These are phyloP conservation scores for Piprites chloris DNA, from an alignment of 2,113 vertebrate species.

Conservation along the genomic window DNA sequence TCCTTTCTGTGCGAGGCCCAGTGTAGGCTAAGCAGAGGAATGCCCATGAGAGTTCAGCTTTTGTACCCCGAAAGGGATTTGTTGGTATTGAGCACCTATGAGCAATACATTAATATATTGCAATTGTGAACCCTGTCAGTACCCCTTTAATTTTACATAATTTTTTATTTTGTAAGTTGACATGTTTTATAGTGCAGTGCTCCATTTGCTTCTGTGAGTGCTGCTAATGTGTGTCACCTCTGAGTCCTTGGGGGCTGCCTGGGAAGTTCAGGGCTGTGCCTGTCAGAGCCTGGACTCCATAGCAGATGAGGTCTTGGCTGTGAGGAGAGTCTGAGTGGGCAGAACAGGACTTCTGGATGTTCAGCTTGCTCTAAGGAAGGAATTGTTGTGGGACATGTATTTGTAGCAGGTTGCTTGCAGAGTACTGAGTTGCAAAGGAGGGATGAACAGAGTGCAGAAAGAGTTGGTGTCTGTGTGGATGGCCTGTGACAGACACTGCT, in stretches of 20 bases:
- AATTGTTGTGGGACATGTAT: neutral
- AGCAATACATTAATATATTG: neutral
- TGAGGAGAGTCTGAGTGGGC: neutral
- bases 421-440: neutral
- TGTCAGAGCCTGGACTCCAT: rapidly evolving
- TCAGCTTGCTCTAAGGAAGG: neutral
- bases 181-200: neutral
- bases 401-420: neutral
- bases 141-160: neutral
- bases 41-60: neutral
- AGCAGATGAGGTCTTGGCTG: rapidly evolving
- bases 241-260: neutral
- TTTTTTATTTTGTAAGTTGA: neutral
- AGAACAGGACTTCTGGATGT: neutral
- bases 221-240: neutral
- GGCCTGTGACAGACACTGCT: neutral
- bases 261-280: neutral
- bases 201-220: neutral
- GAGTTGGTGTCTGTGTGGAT: neutral
- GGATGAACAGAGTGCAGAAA: neutral
- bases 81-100: neutral
- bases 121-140: neutral
- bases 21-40: neutral
- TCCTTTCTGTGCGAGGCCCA: neutral
- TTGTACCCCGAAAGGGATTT: neutral